Percentiles rank a stretch among this genome's conserved stretches.
Conservation (phyloP, 1,140 invertebrate genomes). For the Maniola jurtina region DNA sequence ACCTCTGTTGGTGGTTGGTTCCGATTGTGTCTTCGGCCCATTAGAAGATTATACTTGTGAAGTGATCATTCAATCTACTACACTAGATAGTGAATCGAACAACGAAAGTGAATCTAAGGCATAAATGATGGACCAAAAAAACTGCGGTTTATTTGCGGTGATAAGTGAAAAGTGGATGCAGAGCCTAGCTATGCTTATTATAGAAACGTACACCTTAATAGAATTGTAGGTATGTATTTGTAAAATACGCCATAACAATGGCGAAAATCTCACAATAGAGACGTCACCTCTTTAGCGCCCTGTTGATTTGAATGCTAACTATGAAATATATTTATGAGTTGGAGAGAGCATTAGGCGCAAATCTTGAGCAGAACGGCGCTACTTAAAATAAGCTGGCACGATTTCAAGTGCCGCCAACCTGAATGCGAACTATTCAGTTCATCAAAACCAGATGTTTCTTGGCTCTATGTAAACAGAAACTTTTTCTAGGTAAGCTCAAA, state of each 20-base stretch:
- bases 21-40: too few species aligned
- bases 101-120: background rate
- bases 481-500: background rate
- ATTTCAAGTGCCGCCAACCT: conserved; percentile 73
- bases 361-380: conserved; percentile 67
- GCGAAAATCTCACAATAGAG: conserved; percentile 1
- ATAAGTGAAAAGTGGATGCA: too few species aligned
- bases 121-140: too few species aligned
- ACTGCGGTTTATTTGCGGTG: too few species aligned
- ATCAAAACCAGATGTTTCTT: conserved; percentile 73
- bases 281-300: conserved; percentile 15
- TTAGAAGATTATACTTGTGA: too few species aligned
- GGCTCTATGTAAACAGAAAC: conserved; percentile 30
- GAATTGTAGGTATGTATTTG: background rate
- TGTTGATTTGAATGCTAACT: conserved; percentile 52
- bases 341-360: conserved; percentile 53
- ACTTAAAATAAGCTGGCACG: conserved; percentile 77
- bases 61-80: too few species aligned
- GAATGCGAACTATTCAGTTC: conserved; percentile 72
- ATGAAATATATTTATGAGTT: conserved; percentile 44
- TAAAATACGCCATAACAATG: background rate
- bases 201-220: background rate
- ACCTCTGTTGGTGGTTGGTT: too few species aligned
- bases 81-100: conserved; percentile 3
- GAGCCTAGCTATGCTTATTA: too few species aligned